Conservation (phyloP, 2,797 vertebrate species). For the Danio aesculapii region DNA sequence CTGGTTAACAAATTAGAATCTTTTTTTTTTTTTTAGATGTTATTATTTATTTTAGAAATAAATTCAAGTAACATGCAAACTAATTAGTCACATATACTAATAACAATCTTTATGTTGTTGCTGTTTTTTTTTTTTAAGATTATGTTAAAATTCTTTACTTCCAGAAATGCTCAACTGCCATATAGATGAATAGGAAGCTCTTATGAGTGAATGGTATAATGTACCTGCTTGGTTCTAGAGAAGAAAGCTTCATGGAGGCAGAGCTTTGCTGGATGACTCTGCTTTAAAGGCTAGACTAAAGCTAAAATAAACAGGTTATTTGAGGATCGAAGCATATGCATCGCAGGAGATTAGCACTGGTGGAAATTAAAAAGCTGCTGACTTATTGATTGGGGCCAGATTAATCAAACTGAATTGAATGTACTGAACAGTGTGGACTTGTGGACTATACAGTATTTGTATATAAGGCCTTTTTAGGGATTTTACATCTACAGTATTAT, state of each 20-base stretch:
- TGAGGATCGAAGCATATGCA: background rate
- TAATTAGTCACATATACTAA: background rate
- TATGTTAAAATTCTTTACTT: background rate
- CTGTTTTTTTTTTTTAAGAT: too few relatives aligned
- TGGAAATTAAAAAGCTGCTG: background rate
- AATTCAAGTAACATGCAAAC: background rate
- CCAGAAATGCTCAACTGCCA: background rate
- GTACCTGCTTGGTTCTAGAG: background rate
- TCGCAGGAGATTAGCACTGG: too few relatives aligned
- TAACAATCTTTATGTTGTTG: background rate
- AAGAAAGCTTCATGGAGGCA: background rate
- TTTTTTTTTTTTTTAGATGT: too few relatives aligned
- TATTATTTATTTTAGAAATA: background rate
- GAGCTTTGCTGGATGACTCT: background rate
- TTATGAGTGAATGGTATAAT: background rate
- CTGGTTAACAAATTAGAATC: too few relatives aligned
- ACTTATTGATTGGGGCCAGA: background rate
- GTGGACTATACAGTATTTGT: background rate
- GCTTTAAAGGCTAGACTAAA: background rate
- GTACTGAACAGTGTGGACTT: background rate
- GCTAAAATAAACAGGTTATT: background rate
- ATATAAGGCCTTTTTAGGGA: conserved; percentile 20
- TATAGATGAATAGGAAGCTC: background rate
- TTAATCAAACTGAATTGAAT: background rate
- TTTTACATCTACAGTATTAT: background rate